Evolutionary conservation across 2,888 invertebrate species (phyloP).

Genomic region (Andricus quercusramuli): DNA sequence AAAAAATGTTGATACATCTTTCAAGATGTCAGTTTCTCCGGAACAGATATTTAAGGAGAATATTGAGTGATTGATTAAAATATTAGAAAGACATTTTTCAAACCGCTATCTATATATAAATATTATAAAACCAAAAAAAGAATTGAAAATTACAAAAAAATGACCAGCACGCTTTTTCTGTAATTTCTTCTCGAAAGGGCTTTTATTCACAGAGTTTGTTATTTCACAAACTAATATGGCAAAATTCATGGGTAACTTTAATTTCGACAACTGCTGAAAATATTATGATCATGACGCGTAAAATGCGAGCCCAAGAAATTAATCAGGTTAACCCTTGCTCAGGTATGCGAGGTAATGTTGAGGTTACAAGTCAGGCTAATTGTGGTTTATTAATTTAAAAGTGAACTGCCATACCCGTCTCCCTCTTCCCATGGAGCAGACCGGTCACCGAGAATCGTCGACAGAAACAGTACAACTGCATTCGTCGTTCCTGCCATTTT

Average conservation of each 20-base stretch:
- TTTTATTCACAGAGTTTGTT: no score
- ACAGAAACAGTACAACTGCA: slow-evolving; percentile 57
- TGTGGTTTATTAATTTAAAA: slow-evolving; percentile 67
- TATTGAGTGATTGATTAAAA: no score
- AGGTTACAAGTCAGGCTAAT: slow-evolving; percentile 61
- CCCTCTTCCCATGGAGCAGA: slow-evolving; percentile 52
- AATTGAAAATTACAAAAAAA: no score
- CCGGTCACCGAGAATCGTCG: slow-evolving; percentile 44
- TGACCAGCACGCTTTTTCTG: no score
- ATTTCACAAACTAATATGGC: no score
- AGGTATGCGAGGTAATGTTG: slow-evolving; percentile 64
- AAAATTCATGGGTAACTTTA: not conserved
- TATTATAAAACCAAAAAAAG: no score
- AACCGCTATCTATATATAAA: no score
- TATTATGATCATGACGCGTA: not conserved
- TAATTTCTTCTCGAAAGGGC: no score
- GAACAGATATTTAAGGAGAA: no score
- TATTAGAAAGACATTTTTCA: no score
- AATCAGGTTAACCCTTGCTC: slow-evolving; percentile 39
- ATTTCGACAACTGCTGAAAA: not conserved
- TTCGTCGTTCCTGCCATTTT: slow-evolving; percentile 56
- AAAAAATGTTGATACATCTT: no score
- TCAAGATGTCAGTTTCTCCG: no score
- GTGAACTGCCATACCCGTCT: slow-evolving; percentile 53
- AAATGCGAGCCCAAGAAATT: not conserved